Conservation (phyloP, 1,140 invertebrate genomes). For the Caenorhabditis inopinata region DNA sequence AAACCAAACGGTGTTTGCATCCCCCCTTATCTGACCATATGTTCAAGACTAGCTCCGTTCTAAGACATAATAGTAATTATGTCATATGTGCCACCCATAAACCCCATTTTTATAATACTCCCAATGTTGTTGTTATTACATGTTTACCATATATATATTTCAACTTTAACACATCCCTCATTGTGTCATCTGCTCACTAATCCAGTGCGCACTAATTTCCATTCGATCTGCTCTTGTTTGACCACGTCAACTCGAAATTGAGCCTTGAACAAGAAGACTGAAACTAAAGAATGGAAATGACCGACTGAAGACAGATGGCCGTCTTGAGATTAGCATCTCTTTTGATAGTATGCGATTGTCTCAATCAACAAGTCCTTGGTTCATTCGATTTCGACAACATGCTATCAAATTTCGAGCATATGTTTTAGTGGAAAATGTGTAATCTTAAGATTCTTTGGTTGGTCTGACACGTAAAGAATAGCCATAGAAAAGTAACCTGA, state of each 20-base stretch:
- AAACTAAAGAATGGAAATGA: not conserved
- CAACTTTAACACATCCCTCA: not conserved
- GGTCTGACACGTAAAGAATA: too few species aligned
- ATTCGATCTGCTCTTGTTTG: not conserved
- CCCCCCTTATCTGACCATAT: not conserved
- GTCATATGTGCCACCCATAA: not conserved
- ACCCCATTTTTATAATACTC: not conserved
- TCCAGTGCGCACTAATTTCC: not conserved
- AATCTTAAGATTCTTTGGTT: too few species aligned
- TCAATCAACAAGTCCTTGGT: slow-evolving; percentile 22
- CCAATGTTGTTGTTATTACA: not conserved
- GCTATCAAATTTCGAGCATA: slow-evolving; percentile 18
- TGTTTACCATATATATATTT: not conserved
- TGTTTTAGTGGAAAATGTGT: not conserved
- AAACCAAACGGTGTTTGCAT: not conserved
- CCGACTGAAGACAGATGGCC: not conserved
- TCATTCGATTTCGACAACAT: not conserved
- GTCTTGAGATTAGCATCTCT: slow-evolving; percentile 28
- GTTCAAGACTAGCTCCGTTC: not conserved
- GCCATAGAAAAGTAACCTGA: too few species aligned
- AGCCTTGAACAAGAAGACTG: not conserved
- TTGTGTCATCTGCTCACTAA: slow-evolving; percentile 20
- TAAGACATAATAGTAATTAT: not conserved
- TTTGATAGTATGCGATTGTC: not conserved
- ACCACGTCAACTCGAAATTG: not conserved